Percentiles rank a stretch among this genome's conserved stretches.
Conservation (phyloP, 2,888 invertebrate species). For the Diaperis boleti region DNA sequence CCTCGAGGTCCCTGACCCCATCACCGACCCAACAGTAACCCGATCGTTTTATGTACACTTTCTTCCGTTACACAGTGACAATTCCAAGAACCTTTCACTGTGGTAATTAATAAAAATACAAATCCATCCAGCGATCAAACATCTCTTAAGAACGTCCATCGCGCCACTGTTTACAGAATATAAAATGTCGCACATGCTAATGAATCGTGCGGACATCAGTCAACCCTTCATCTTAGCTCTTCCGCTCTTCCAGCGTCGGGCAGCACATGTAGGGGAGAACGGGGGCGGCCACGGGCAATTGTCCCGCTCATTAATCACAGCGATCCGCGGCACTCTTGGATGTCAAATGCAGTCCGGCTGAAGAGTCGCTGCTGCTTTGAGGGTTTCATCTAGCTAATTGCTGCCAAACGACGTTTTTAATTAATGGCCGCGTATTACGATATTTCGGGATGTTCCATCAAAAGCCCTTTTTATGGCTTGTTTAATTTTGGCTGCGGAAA, state of each 20-base stretch:
- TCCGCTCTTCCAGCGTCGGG: slow-evolving; percentile 29
- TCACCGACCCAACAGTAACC: slow-evolving; percentile 19
- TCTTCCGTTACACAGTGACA: slow-evolving; percentile 13
- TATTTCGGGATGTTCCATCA: slow-evolving; percentile 59
- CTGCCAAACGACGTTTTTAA: slow-evolving; percentile 66
- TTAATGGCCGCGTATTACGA: slow-evolving; percentile 64
- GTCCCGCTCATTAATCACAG: slow-evolving; percentile 66
- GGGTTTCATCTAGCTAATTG: slow-evolving; percentile 67
- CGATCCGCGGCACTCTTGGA: slow-evolving; percentile 65
- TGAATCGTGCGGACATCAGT: slow-evolving; percentile 46
- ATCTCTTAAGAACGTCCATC: slow-evolving; percentile 17
- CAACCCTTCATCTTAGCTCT: slow-evolving; percentile 61
- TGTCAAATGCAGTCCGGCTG: slow-evolving; percentile 66
- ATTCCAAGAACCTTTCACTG: slow-evolving; percentile 37
- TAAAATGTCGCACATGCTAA: slow-evolving; percentile 57
- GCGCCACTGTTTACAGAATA: slow-evolving; percentile 53
- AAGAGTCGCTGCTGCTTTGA: slow-evolving; percentile 65
- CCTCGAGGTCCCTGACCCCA: slow-evolving; percentile 19
- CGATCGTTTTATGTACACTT: slow-evolving; percentile 8
- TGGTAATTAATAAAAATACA: slow-evolving; percentile 36
- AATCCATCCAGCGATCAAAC: slow-evolving; percentile 35
- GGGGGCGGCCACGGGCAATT: slow-evolving; percentile 62
- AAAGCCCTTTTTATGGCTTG: slow-evolving; percentile 48
- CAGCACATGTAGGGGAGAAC: slow-evolving; percentile 18
- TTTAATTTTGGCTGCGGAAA: slow-evolving; percentile 41